phyloP scores from a whole-genome alignment of 2,888 invertebrate species.

The Iselma pallidipennis region DNA sequence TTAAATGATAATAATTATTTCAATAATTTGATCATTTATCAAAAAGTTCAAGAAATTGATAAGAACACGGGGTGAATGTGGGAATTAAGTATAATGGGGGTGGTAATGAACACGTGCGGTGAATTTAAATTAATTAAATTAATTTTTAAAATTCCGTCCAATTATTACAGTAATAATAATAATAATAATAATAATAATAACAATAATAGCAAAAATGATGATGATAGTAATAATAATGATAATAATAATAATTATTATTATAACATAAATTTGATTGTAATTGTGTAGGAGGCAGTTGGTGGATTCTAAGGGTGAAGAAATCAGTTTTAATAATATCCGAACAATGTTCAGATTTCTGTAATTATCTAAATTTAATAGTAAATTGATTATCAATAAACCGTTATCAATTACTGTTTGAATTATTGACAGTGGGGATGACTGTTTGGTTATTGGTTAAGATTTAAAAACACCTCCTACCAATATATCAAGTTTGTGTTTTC shows the following conservation, averaged over 20 bases:
- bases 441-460: conserved; percentile 43
- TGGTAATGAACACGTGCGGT: too few species aligned
- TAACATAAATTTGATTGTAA: too few species aligned
- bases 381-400: conserved; percentile 38
- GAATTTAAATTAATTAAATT: too few species aligned
- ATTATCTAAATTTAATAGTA: conserved; percentile 26
- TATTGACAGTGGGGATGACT: conserved; percentile 35
- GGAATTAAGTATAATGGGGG: too few species aligned
- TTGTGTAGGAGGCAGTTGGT: too few species aligned
- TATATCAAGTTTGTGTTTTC: too few species aligned
- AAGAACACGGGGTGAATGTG: too few species aligned
- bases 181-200: neutral
- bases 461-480: conserved; percentile 33
- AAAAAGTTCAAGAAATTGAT: neutral
- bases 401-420: conserved; percentile 33
- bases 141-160: too few species aligned
- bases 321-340: neutral
- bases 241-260: too few species aligned
- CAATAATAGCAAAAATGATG: neutral
- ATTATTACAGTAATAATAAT: too few species aligned
- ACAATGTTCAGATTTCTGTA: neutral
- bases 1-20: conserved; percentile 12
- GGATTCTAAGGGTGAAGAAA: neutral
- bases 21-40: neutral
- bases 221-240: too few species aligned